Conservation (phyloP, 2,797 vertebrate genomes). For the Psittacula derbiana region DNA sequence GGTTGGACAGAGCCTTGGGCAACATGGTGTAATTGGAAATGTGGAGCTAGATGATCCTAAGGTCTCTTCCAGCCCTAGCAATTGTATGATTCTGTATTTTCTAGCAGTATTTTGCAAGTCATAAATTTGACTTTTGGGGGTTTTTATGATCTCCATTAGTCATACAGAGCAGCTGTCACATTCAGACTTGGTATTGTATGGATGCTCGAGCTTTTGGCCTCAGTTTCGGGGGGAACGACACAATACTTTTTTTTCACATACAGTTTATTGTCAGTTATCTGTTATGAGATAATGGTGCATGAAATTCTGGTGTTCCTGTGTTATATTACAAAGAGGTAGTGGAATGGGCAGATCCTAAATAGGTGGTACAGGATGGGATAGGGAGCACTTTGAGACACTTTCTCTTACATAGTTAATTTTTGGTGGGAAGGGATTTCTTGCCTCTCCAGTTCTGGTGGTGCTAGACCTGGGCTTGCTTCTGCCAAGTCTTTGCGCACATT, state of each 20-base stretch:
- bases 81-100: neutral
- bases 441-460: neutral
- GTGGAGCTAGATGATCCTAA: neutral
- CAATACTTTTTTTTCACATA: neutral
- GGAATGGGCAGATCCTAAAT: neutral
- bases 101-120: neutral
- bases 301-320: neutral
- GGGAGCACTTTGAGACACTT: neutral
- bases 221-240: neutral
- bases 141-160: neutral
- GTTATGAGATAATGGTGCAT: neutral
- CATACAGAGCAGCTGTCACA: neutral
- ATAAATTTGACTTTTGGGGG: accelerated
- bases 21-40: neutral
- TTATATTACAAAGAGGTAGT: neutral
- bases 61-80: neutral
- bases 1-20: neutral
- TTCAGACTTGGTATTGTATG: neutral
- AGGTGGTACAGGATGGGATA: neutral
- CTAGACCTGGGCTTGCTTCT: neutral
- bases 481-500: neutral
- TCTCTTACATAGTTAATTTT: neutral
- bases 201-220: neutral
- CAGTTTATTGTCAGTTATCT: neutral
- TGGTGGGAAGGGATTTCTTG: neutral